phyloP scores from a whole-genome alignment of 2,888 invertebrate species.

The Eucriotettix oculatus region DNA sequence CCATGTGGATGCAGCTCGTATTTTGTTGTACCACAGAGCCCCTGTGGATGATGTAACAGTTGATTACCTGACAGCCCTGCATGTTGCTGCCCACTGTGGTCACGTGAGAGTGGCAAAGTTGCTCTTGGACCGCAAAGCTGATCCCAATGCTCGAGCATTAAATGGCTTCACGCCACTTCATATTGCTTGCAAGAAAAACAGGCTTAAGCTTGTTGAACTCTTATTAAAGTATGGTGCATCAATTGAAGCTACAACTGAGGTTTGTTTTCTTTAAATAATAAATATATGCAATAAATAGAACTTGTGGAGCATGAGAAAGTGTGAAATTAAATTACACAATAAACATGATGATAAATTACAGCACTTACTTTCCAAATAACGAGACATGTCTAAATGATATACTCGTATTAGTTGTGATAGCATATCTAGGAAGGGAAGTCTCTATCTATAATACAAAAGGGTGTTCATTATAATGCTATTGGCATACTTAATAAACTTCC shows the following conservation, averaged over 20 bases:
- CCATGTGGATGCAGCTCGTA: slow-evolving; percentile 89
- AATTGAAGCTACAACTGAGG: slow-evolving; percentile 56
- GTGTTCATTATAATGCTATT: too few relatives aligned
- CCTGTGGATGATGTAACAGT: slow-evolving; percentile 99
- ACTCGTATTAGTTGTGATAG: too few relatives aligned
- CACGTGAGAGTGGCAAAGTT: slow-evolving; percentile 85
- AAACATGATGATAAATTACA: background rate
- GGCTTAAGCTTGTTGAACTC: slow-evolving; percentile 89
- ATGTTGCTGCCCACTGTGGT: slow-evolving; percentile 89
- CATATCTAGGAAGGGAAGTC: too few relatives aligned
- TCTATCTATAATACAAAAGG: too few relatives aligned
- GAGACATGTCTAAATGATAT: too few relatives aligned
- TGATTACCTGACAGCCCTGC: slow-evolving; percentile 91
- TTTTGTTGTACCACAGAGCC: slow-evolving; percentile 80
- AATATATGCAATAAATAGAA: too few relatives aligned
- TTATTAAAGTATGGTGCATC: slow-evolving; percentile 85
- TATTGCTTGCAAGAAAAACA: slow-evolving; percentile 97
- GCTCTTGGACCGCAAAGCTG: slow-evolving; percentile 84
- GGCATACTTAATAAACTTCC: too few relatives aligned
- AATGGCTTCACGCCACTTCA: slow-evolving; percentile 97
- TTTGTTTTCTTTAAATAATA: slow-evolving; percentile 15
- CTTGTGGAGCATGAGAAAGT: too few relatives aligned
- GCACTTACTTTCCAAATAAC: background rate
- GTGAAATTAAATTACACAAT: background rate
- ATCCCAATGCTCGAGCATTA: slow-evolving; percentile 87